Base-by-base conservation (phyloP, 2,888 invertebrate species). In the Drosophila cognata region DNA sequence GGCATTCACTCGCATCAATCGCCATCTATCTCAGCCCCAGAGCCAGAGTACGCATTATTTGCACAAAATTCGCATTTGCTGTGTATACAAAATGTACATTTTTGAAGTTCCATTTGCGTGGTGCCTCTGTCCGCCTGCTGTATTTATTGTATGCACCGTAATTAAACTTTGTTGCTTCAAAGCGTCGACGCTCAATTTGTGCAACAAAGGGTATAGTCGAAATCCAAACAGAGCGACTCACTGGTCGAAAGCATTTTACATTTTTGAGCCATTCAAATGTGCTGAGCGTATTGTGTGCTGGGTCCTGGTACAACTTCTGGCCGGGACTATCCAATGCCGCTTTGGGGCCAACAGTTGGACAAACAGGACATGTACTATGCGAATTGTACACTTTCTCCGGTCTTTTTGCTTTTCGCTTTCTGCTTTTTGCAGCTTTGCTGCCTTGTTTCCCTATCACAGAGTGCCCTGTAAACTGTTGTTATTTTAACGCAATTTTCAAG, bases 401-500 rank as follows among this genome's bases (percentile, higher is more conserved):
- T 52, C 71, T 55, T 60, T 58, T 50, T 68, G 69, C 62, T 28
- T 48, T 48, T 48, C 21, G 46, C 46, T 28, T 18, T 50, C 18
- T 46, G 55, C 36, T 64, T n/a, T 41, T 61, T 56, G 56, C 28
- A 46, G 46, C 38, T 56, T 28, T 56, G 52, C 43, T 62, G 67
- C 46, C 63, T 41, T 28, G 48, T 55, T 66, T 48, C 38, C 63
- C 70, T 67, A 77, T 77, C 74, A 67, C 43, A 66, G 73, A 63
- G 46, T 64, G 46, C 64, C 66, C 77, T 76, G 83, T 80, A 89
- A 84, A 84, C 88, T 89, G 86, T 87, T 87, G 86, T 84, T 91
- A 90, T 91, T 91, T 90, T 85, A 89, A 91, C 91, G 91, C 91
- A 91, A 91, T 91, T 91, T 91, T 91, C 89, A 91, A 91, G 91